Base-by-base conservation (phyloP, 2,888 invertebrate genomes). In the Rotaria socialis region DNA sequence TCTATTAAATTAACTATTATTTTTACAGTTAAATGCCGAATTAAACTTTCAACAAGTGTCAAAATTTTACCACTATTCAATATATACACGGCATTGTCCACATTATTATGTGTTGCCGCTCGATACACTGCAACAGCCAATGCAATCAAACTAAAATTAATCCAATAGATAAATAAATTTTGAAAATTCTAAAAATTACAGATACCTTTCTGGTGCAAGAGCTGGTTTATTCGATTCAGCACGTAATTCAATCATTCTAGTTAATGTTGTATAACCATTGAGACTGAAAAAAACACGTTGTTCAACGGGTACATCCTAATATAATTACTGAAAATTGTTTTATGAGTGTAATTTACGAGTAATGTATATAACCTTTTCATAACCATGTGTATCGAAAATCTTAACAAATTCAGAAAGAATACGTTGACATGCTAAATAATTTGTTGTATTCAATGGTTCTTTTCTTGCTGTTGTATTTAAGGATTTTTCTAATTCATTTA, bases 201-300 rank as follows among this genome's bases (percentile, higher is more conserved):
- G 19, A 67, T 67, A 80, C 80, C 47, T 80, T 80, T 80, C 80
- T 47, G 80, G 80, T 47, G 80, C 80, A 80, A 80, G 80, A 7
- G 80, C 24, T n/a, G 80, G 80, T 80, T 47, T 43, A 47, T 80
- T 41, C 24, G 35, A 80, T 80, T 80, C 80, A 10, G 80, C 80
- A 47, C 80, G 43, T 47, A 80, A 80, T 47, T 80, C 80, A 80
- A 80, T 80, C 47, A 80, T n/a, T 22, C 47, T 80, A 19, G 43
- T 80, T 8, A 80, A 43, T 80, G 80, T 80, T 80, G 80, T 24
- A 47, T 80, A 80, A 80, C 80, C 80, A 80, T 47, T 80, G 3
- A 80, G 6, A 80, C 80, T 80, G 7, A 47, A 80, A 43, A 80
- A 80, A 14, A 80, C 80, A 11, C 80, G 80, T 47, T 80, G 80